These are phyloP conservation scores for Junonia oenone DNA, from an alignment of 2,888 invertebrate genomes.

Conservation along the genomic window DNA sequence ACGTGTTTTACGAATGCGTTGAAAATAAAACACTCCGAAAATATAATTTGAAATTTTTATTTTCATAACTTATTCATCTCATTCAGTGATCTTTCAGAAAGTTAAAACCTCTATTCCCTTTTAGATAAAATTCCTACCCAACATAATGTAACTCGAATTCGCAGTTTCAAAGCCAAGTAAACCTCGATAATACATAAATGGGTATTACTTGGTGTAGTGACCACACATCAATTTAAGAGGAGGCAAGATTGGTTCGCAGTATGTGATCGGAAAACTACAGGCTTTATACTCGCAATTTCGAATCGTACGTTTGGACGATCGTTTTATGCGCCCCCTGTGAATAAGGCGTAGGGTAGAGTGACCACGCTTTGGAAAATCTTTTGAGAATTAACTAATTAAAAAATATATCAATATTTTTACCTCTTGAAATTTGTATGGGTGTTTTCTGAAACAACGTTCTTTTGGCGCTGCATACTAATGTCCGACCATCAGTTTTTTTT, in stretches of 20 bases:
- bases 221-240: slow-evolving; percentile 24
- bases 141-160: background rate
- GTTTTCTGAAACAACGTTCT: too few species aligned
- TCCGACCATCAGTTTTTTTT: too few species aligned
- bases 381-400: background rate
- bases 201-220: slow-evolving; percentile 6
- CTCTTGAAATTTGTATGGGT: too few species aligned
- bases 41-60: too few species aligned
- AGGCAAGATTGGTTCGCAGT: slow-evolving; percentile 31
- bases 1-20: too few species aligned
- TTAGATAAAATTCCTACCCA: too few species aligned
- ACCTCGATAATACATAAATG: background rate
- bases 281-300: slow-evolving; percentile 48
- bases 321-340: slow-evolving; percentile 57
- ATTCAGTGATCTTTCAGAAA: too few species aligned
- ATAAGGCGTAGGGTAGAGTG: slow-evolving; percentile 31
- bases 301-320: slow-evolving; percentile 33
- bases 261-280: slow-evolving; percentile 56
- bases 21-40: too few species aligned
- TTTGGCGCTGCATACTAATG: too few species aligned
- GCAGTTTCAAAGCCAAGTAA: background rate
- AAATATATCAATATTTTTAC: too few species aligned
- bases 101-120: too few species aligned
- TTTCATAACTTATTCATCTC: too few species aligned
- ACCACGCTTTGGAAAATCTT: slow-evolving; percentile 10